phyloP scores from a whole-genome alignment of 2,797 vertebrate species.

The Gymnodraco acuticeps region DNA sequence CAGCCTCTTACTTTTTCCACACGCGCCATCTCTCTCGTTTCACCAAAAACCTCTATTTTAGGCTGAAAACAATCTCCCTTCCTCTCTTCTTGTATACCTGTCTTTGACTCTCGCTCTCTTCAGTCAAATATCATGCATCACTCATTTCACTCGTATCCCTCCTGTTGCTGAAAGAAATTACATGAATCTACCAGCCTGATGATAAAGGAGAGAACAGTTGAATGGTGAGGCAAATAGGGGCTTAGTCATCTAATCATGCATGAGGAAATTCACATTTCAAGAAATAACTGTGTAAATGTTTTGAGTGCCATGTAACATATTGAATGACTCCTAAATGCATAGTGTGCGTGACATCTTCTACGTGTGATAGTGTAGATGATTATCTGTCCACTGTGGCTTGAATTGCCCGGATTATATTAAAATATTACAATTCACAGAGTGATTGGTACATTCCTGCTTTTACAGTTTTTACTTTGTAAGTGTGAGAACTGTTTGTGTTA shows the following conservation, averaged over 20 bases:
- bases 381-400: background rate
- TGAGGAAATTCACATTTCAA: background rate
- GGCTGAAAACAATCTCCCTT: conserved; percentile 2
- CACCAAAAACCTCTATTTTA: conserved; percentile 21
- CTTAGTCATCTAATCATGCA: background rate
- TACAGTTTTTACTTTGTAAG: background rate
- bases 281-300: background rate
- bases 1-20: conserved; percentile 74
- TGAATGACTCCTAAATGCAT: background rate
- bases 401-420: background rate
- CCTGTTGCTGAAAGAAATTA: background rate
- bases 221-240: conserved; percentile 3
- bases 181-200: background rate
- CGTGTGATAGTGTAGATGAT: background rate
- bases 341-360: background rate
- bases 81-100: conserved; percentile 4
- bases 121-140: conserved; percentile 1
- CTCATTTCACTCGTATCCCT: conserved; percentile 28
- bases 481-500: conserved; percentile 2
- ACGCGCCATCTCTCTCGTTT: conserved; percentile 47
- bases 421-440: background rate
- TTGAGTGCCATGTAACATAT: background rate
- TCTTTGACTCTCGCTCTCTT: conserved; percentile 23
- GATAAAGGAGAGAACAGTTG: background rate
- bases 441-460: conserved; percentile 15